phyloP scores from a whole-genome alignment of 2,888 invertebrate species.

The Drosophila histrio region DNA sequence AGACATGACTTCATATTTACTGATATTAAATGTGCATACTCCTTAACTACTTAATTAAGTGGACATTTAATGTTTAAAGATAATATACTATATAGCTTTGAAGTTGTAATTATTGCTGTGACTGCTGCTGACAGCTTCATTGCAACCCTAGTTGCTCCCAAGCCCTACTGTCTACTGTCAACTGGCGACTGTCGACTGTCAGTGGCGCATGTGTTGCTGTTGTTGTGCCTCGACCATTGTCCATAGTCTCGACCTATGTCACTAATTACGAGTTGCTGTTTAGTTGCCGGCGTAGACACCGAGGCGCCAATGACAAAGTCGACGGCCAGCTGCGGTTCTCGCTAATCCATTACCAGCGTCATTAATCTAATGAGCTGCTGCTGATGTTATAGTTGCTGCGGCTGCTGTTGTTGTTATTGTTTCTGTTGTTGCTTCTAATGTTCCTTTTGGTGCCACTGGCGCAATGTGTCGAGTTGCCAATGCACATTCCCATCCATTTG shows the following conservation, averaged over 20 bases:
- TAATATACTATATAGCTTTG: conserved; percentile 15
- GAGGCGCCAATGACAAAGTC: conserved; percentile 62
- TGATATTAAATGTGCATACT: conserved; percentile 9
- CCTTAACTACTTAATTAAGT: conserved; percentile 55
- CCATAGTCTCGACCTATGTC: conserved; percentile 59
- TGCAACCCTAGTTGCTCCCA: conserved; percentile 3
- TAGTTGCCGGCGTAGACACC: conserved; percentile 57
- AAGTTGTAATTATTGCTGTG: conserved; percentile 34
- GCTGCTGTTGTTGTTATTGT: conserved; percentile 15
- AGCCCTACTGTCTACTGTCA: conserved; percentile 7
- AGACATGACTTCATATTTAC: conserved; percentile 25
- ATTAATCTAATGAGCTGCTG: conserved; percentile 77
- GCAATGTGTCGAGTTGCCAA: conserved; percentile 50
- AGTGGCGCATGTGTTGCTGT: conserved; percentile 28
- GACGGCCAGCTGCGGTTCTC: conserved; percentile 55
- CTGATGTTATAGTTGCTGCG: conserved; percentile 28
- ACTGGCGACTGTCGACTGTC: conserved; percentile 2
- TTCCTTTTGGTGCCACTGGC: conserved; percentile 29
- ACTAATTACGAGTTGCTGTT: conserved; percentile 70
- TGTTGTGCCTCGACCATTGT: conserved; percentile 12
- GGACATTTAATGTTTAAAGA: conserved; percentile 39
- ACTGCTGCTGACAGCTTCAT: conserved; percentile 37
- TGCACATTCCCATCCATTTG: conserved; percentile 35
- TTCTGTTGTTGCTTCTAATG: conserved; percentile 2
- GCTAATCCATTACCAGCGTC: conserved; percentile 78